A percentile compares a stretch with the other conserved stretches of the same genome.
These are phyloP conservation scores for Drosophila pandora DNA, from an alignment of 1,140 invertebrate genomes.

Conservation along the genomic window DNA sequence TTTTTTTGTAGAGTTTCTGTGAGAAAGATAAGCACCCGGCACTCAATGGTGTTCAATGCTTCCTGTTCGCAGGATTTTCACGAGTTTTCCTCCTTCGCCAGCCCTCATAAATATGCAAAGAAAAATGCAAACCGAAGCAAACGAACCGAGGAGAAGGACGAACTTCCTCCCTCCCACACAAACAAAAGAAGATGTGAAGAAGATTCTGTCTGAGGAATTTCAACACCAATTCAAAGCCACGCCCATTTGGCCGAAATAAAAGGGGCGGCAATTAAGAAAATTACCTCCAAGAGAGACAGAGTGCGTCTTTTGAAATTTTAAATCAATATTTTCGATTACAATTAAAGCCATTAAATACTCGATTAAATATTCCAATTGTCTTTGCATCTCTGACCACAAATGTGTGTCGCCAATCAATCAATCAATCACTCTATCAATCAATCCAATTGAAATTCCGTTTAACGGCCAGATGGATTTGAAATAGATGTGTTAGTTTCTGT, in stretches of 20 bases:
- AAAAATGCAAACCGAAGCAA: constrained; percentile 66
- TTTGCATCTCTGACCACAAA: background rate
- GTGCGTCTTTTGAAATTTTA: too few species aligned
- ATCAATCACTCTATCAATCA: background rate
- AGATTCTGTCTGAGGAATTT: constrained; percentile 42
- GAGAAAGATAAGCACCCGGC: constrained; percentile 29
- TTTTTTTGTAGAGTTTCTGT: background rate
- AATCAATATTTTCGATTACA: background rate
- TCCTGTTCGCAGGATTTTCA: constrained; percentile 13
- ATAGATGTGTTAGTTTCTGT: too few species aligned
- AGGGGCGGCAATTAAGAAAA: constrained; percentile 41
- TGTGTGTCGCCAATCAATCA: background rate
- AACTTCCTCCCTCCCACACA: background rate
- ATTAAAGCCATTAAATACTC: background rate
- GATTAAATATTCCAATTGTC: background rate
- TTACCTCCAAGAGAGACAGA: constrained; percentile 6
- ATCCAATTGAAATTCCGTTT: background rate
- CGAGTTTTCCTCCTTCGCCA: constrained; percentile 2
- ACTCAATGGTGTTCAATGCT: constrained; percentile 38
- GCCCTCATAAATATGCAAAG: constrained; percentile 77
- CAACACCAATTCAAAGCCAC: constrained; percentile 35
- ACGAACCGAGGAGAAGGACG: constrained; percentile 20
- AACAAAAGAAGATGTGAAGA: constrained; percentile 13
- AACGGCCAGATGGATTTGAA: too few species aligned
- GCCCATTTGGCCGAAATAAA: constrained; percentile 26